phyloP scores from a whole-genome alignment of 92 coral and sea anemone genomes.

The Porites divaricata region DNA sequence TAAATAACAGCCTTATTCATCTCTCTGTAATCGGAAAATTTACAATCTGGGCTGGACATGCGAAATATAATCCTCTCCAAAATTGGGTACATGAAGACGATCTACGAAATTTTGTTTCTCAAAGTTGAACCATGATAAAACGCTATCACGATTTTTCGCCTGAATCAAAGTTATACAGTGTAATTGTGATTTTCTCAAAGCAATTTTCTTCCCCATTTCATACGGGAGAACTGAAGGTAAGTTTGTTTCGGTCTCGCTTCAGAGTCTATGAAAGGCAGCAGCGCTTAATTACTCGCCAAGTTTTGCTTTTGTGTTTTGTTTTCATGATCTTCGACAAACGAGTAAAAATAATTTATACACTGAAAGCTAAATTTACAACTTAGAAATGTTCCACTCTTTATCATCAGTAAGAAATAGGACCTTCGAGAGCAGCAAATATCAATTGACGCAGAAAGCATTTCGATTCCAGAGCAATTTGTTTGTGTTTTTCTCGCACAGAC shows the following conservation, averaged over 20 bases:
- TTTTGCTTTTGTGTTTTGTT: neutral
- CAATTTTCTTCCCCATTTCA: neutral
- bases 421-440: neutral
- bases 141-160: neutral
- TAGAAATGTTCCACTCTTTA: neutral
- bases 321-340: neutral
- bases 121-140: neutral
- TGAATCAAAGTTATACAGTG: neutral
- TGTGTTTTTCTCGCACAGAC: neutral
- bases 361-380: slow-evolving; percentile 12
- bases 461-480: neutral
- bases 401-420: too few relatives aligned
- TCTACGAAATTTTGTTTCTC: neutral
- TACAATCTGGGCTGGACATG: slow-evolving; percentile 22
- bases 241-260: neutral
- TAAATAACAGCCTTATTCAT: slow-evolving; percentile 45
- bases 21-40: slow-evolving; percentile 35
- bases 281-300: neutral
- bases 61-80: neutral
- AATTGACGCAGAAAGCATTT: neutral
- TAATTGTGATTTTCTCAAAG: slow-evolving; percentile 7
- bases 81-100: neutral
- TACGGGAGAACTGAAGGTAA: neutral
- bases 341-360: slow-evolving; percentile 13
- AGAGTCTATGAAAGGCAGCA: neutral